Base-by-base conservation (phyloP, 2,113 vertebrate genomes). In the Pholis gunnellus region DNA sequence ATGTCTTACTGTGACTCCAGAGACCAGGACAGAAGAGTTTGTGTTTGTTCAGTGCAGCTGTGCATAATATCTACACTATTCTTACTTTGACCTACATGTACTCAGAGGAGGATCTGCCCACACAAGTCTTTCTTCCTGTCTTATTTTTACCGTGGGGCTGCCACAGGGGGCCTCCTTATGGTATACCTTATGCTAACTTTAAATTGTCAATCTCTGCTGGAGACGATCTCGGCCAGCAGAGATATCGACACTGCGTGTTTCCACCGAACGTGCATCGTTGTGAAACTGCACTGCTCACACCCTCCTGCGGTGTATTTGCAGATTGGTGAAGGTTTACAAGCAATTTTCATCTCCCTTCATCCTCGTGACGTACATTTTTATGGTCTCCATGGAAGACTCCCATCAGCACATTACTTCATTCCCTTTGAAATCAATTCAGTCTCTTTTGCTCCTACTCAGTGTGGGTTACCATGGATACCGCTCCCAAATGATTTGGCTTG, bases 401-500 rank as follows among this genome's bases (percentile, higher is more conserved):
- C 87, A 86, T 91, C 89, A 88, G 87, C 81, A 78, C 86, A 89
- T 88, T 70, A 72, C 88, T 90, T 94, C 89, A 85, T 85, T 92
- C 83, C 82, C 78, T 92, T 86, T 89, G 85, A 94, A 93, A 93
- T 92, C 88, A 74, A 76, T 87, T 85, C 89, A 73, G 64, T 79
- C 80, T 90, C 88, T 92, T 90, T 93, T 82, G 90, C 92, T 90
- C 90, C 91, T 93, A 91, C 92, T 90, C 89, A 83, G 72, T 85
- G 88, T 79, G 84, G 27, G 94, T 94, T 92, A 42, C 94, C 90
- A 94, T 94, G 93, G 95, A 82, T 88, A 94, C 94, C 1, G 15
- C 78, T 92, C 89, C 87, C 91, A 84, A 89, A 85, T 93, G 90
- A 78, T 84, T 87, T 89, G 75, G 85, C 86, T 88, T 82, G 83